Conservation (phyloP, 2,113 vertebrate species). For the Serinus canaria region DNA sequence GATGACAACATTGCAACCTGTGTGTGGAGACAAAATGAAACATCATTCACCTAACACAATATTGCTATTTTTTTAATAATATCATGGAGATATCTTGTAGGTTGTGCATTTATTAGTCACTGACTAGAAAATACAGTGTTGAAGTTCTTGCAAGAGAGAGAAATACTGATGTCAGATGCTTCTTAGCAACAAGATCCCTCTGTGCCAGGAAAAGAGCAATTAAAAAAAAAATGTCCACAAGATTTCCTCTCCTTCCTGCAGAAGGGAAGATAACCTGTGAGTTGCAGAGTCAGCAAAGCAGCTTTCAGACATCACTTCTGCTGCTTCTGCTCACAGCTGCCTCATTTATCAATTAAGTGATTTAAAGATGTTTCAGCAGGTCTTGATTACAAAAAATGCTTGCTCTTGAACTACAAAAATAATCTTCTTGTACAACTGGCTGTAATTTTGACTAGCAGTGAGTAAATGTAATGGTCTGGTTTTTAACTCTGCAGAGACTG, state of each 20-base stretch:
- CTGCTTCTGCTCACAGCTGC: slow-evolving; percentile 3
- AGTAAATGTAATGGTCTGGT: not conserved
- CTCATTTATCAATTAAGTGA: not conserved
- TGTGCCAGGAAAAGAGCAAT: not conserved
- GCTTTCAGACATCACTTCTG: not conserved
- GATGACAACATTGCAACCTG: slow-evolving; percentile 91
- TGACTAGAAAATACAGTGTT: not conserved
- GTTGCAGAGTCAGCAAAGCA: slow-evolving; percentile 8
- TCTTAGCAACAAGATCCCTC: slow-evolving; percentile 8
- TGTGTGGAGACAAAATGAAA: slow-evolving; percentile 54
- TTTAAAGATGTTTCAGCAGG: slow-evolving; percentile 26
- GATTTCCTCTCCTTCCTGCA: not conserved
- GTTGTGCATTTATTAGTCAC: not conserved
- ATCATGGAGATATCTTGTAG: not conserved
- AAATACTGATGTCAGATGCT: not conserved
- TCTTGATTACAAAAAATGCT: not conserved
- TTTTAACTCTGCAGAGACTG: not conserved
- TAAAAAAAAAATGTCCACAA: not conserved
- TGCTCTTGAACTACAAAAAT: not conserved
- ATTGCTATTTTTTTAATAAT: not conserved
- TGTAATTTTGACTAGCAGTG: not conserved
- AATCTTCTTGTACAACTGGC: not conserved
- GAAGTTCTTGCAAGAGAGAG: not conserved
- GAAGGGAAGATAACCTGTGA: not conserved
- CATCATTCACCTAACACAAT: not conserved